These are phyloP conservation scores for Narcine bancroftii DNA, from an alignment of 2,113 vertebrate genomes.

Conservation along the genomic window DNA sequence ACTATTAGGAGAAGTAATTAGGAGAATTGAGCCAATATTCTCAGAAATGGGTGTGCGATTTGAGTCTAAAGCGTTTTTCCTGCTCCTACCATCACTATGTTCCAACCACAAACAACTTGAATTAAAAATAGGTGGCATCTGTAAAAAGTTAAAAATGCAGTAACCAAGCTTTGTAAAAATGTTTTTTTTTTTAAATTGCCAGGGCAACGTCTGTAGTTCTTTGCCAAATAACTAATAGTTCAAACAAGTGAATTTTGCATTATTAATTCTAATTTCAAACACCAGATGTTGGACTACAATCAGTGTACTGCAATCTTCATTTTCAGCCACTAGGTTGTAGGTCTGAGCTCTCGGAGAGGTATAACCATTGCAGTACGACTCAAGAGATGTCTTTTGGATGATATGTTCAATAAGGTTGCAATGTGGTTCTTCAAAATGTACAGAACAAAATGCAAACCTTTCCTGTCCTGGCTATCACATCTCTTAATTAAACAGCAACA, in stretches of 20 bases:
- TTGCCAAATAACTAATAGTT: not conserved
- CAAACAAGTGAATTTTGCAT: not conserved
- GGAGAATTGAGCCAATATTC: not conserved
- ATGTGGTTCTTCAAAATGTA: not conserved
- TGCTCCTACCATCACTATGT: slow-evolving; percentile 1
- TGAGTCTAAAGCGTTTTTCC: not conserved
- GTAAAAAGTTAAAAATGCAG: slow-evolving; percentile 29
- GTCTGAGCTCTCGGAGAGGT: not conserved
- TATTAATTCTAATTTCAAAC: not conserved
- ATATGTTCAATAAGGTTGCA: not conserved
- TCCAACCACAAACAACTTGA: slow-evolving; percentile 31
- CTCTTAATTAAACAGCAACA: not conserved
- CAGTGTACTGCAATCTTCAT: not conserved
- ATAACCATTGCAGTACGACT: not conserved
- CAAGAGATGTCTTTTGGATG: not conserved
- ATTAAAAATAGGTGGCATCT: slow-evolving; percentile 29
- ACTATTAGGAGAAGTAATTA: not conserved
- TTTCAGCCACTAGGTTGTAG: not conserved
- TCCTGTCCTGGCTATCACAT: not conserved
- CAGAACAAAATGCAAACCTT: not conserved
- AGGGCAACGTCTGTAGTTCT: not conserved
- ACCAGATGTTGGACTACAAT: not conserved
- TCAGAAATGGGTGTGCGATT: not conserved
- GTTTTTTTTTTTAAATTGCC: not conserved
- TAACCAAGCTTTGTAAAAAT: not conserved